phyloP scores from a whole-genome alignment of 2,113 vertebrate species.

The Mustelus asterias region DNA sequence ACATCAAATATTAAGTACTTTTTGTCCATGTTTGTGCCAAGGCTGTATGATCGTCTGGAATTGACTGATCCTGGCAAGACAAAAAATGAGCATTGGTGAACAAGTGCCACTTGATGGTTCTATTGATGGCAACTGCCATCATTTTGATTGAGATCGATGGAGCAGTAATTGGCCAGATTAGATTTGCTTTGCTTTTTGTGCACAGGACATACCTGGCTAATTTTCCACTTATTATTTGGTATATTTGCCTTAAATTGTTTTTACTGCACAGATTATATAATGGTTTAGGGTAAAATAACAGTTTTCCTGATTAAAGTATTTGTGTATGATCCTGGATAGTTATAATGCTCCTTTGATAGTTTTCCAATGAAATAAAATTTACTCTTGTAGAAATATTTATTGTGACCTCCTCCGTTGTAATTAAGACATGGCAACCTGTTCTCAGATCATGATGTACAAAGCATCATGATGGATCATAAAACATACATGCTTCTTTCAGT shows the following conservation, averaged over 20 bases:
- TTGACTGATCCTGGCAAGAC: too few relatives aligned
- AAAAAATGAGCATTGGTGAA: too few relatives aligned
- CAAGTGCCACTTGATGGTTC: too few relatives aligned
- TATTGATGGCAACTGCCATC: too few relatives aligned
- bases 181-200: too few relatives aligned
- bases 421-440: conserved; percentile 30
- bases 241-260: neutral
- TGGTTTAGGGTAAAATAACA: neutral
- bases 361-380: conserved; percentile 29
- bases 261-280: neutral
- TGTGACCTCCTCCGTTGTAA: conserved; percentile 19
- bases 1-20: too few relatives aligned
- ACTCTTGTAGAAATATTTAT: conserved; percentile 24
- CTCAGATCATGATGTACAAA: conserved; percentile 28
- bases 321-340: neutral
- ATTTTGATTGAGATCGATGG: too few relatives aligned
- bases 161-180: too few relatives aligned
- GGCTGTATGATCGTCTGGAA: too few relatives aligned
- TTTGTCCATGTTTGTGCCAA: neutral
- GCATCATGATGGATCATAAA: conserved; percentile 24
- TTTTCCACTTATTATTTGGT: neutral
- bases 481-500: neutral
- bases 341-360: conserved; percentile 20
- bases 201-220: neutral
- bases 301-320: conserved; percentile 1